Evolutionary conservation across 2,888 invertebrate genomes (phyloP).

Genomic region (Cinara cedri): DNA sequence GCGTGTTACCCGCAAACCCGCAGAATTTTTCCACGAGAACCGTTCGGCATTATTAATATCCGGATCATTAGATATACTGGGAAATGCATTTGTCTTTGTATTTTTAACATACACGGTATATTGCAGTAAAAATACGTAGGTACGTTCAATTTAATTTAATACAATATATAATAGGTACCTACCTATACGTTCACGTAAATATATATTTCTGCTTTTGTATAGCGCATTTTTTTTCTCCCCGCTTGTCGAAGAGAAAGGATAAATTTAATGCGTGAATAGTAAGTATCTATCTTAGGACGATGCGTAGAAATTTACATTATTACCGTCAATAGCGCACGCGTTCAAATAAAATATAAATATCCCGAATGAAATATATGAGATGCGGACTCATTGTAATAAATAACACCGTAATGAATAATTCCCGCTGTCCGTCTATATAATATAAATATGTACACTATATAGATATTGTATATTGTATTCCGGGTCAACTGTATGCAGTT

Average conservation of each 20-base stretch:
- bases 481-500: too few relatives aligned
- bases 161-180: too few relatives aligned
- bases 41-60: not conserved
- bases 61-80: not conserved
- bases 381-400: conserved; percentile 29
- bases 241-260: conserved; percentile 2
- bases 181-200: too few relatives aligned
- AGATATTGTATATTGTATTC: too few relatives aligned
- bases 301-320: conserved; percentile 1
- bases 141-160: too few relatives aligned
- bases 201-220: too few relatives aligned
- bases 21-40: not conserved
- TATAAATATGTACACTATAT: too few relatives aligned
- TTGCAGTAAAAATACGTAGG: too few relatives aligned
- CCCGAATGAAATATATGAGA: not conserved
- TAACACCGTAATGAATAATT: not conserved
- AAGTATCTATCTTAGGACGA: conserved; percentile 6
- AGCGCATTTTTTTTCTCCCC: not conserved
- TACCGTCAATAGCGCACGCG: not conserved
- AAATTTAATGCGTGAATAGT: not conserved
- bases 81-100: not conserved
- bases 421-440: not conserved
- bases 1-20: not conserved
- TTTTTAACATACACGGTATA: not conserved
- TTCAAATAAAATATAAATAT: not conserved